Conservation (phyloP, 2,888 invertebrate genomes). For the Synergus umbraculus region DNA sequence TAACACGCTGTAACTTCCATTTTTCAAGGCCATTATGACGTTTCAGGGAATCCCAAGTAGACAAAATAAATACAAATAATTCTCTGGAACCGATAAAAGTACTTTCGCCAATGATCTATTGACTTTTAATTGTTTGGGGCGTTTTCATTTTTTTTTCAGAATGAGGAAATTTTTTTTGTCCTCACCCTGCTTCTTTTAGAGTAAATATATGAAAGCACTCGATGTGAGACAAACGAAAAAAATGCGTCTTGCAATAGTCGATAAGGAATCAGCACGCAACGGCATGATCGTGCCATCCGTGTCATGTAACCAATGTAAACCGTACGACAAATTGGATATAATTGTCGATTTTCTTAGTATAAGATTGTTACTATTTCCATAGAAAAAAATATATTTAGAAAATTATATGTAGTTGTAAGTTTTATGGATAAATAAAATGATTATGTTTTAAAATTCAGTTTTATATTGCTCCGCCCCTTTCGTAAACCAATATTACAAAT, state of each 20-base stretch:
- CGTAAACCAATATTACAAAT: no score
- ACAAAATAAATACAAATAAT: background rate
- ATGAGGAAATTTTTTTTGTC: background rate
- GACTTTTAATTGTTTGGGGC: no score
- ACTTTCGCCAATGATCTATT: no score
- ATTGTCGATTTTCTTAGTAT: conserved; percentile 11
- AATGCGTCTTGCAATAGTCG: conserved; percentile 33
- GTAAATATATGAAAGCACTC: background rate
- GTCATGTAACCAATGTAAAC: conserved; percentile 8
- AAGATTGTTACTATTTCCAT: background rate
- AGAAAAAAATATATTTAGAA: background rate
- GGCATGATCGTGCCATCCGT: conserved; percentile 44
- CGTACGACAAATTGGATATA: conserved; percentile 29
- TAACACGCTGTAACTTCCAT: no score
- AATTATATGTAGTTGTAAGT: background rate
- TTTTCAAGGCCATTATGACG: conserved; percentile 8
- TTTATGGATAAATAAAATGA: background rate
- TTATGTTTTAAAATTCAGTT: no score
- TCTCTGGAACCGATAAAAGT: background rate
- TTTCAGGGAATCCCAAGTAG: conserved; percentile 21
- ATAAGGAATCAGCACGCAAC: conserved; percentile 48
- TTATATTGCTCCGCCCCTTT: no score
- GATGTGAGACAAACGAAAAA: conserved; percentile 22
- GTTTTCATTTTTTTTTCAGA: background rate
- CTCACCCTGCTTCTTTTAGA: background rate